These are phyloP conservation scores for Calcarius lapponicus DNA, from an alignment of 2,797 vertebrate genomes.

Conservation along the genomic window DNA sequence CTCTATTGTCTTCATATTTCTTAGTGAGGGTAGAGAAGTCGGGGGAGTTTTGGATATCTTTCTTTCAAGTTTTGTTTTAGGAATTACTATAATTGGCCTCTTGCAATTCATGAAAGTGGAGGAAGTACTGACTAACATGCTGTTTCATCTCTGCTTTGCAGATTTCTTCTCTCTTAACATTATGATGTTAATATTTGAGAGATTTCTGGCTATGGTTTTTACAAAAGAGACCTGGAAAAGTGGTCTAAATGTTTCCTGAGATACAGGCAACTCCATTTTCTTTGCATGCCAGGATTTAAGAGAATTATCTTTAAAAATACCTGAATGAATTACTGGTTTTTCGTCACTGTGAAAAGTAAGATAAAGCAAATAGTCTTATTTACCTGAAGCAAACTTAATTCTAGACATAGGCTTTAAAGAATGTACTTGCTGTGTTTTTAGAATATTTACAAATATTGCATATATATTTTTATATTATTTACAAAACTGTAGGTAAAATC, in stretches of 20 bases:
- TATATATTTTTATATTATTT: neutral
- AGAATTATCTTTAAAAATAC: neutral
- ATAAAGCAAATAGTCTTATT: neutral
- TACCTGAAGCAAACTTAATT: neutral
- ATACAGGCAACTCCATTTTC: neutral
- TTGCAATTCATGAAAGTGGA: neutral
- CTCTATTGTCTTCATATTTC: neutral
- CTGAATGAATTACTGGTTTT: neutral
- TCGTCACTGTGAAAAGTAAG: neutral
- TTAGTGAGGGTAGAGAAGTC: neutral
- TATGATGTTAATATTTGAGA: neutral
- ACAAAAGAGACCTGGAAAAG: neutral
- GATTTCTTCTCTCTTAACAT: neutral
- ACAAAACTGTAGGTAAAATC: neutral
- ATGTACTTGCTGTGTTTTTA: neutral
- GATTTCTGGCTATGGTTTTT: neutral
- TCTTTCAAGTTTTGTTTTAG: neutral
- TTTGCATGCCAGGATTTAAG: neutral
- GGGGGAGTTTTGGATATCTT: rapidly evolving
- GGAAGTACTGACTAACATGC: neutral
- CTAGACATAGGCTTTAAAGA: neutral
- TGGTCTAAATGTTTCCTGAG: neutral
- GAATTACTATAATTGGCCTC: neutral
- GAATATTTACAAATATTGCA: neutral
- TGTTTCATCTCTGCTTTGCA: neutral